Base-by-base conservation (phyloP, 2,888 invertebrate genomes). In the Mythimna pallens region DNA sequence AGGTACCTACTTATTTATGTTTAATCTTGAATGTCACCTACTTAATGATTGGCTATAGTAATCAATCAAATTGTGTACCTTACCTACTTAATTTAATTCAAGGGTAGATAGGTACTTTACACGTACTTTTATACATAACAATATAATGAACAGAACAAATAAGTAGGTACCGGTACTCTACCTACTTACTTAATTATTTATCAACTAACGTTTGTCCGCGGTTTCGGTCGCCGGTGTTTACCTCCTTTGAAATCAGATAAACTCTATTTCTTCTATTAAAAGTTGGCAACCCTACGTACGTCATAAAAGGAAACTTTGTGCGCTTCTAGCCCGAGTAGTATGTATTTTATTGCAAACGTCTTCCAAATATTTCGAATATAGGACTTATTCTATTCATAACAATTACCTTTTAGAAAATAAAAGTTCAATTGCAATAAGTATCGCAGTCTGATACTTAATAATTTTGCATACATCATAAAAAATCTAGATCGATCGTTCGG, bases 61-160 rank as follows among this genome's bases (percentile, higher is more conserved):
- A 73, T 73, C 43, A 43, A 52, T 73, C 52, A 58, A 40, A 40
- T 40, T 55, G 17, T 36, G 8, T 66, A 36, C 22, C 17, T 3
- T 20, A 61, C 6, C 54, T 55, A 66, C 55, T 40, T 50, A 67
- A 22, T 55, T n/a, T 6, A 50, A 40, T 75, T 50, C 30, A 50
- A 52, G 30, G 14, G 12, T 40, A 62, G 34, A 2, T 36, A n/a
- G 9, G 17, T 20, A 36, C 25, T 5, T 54, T 43, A 36, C 20
- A 40, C 1, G 5, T 47, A 47, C 17, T 47, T 47, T 17, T 5
- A 47, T 47, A 17, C 7, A 20, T 47, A 47, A 47, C 47, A 47
- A 47, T 47, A 7, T 17, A 17, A 47, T 47, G 17, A 47, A 47
- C 5, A 20, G 7, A 47, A 43, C 14, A 14, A 47, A 47, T 47